Conservation (phyloP, 2,888 invertebrate genomes). For the Entomobrya proxima region DNA sequence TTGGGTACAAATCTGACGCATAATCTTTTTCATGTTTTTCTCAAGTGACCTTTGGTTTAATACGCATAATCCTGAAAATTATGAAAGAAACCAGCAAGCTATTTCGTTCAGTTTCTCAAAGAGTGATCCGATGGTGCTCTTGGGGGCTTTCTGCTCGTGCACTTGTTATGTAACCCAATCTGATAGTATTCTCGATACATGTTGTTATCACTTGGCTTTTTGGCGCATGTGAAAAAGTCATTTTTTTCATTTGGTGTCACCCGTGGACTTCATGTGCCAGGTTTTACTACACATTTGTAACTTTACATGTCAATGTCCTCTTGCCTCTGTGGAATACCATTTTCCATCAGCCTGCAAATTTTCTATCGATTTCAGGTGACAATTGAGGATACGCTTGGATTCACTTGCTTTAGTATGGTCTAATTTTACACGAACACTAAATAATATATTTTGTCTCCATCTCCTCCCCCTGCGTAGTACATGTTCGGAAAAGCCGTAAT, state of each 20-base stretch:
- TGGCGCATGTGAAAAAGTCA: not conserved
- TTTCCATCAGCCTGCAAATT: constrained; percentile 1
- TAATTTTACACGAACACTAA: not conserved
- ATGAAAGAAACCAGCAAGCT: constrained; percentile 12
- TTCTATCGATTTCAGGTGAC: constrained; percentile 31
- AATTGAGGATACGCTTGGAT: constrained; percentile 28
- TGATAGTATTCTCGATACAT: no score
- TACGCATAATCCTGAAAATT: constrained; percentile 34
- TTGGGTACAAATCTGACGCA: not conserved
- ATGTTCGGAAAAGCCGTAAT: no score
- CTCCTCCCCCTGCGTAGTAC: no score
- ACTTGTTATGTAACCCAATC: not conserved
- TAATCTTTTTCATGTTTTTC: constrained; percentile 26
- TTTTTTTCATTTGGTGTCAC: constrained; percentile 27
- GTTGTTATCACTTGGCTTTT: no score
- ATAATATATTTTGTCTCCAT: no score
- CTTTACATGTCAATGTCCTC: constrained; percentile 28
- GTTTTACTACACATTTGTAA: constrained; percentile 12
- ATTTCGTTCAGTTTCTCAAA: constrained; percentile 24
- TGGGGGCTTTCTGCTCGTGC: not conserved
- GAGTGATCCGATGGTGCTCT: constrained; percentile 19
- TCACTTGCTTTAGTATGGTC: not conserved
- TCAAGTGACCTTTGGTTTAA: constrained; percentile 38
- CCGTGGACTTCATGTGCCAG: constrained; percentile 7
- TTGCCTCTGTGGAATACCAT: not conserved